A percentile compares a stretch with the other conserved stretches of the same genome.
These are phyloP conservation scores for Frankliniella intonsa DNA, from an alignment of 2,888 invertebrate species.

Conservation along the genomic window DNA sequence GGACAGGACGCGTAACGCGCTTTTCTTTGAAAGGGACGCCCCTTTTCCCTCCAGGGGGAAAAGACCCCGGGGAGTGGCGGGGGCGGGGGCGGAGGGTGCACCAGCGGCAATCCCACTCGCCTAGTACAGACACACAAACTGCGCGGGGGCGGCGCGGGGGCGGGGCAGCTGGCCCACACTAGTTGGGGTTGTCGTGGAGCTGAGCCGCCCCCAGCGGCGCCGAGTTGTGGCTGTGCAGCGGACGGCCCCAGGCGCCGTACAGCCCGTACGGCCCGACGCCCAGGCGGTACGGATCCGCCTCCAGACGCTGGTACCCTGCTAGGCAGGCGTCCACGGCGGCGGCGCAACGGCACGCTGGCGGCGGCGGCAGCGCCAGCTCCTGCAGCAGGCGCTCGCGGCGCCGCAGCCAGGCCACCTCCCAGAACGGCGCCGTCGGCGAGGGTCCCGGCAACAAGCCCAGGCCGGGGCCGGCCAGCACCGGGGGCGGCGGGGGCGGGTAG, in stretches of 20 bases:
- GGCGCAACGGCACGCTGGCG: neutral
- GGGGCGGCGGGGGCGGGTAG: neutral
- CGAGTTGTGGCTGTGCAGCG: slow-evolving; percentile 15
- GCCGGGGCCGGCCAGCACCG: neutral
- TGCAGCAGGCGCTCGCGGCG: slow-evolving; percentile 8
- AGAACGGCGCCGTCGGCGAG: neutral
- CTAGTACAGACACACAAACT: neutral
- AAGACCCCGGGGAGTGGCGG: neutral
- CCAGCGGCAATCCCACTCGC: neutral
- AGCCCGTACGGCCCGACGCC: slow-evolving; percentile 6
- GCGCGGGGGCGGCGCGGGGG: neutral
- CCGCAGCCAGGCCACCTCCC: slow-evolving; percentile 8
- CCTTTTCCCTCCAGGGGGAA: too few species aligned
- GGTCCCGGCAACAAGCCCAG: neutral
- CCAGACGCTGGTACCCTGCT: neutral
- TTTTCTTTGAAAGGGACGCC: too few species aligned
- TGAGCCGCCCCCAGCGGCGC: neutral
- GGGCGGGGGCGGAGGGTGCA: neutral
- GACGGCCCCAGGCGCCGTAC: neutral
- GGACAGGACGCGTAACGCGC: too few species aligned
- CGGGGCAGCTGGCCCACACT: neutral
- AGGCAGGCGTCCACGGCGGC: neutral
- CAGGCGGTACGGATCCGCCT: slow-evolving; percentile 5
- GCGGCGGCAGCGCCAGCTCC: neutral
- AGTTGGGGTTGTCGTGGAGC: slow-evolving; percentile 15